Evolutionary conservation across 2,888 invertebrate species (phyloP), one percentile per base, ranked within the genome.

Genomic region (Sialis fuliginosa): DNA sequence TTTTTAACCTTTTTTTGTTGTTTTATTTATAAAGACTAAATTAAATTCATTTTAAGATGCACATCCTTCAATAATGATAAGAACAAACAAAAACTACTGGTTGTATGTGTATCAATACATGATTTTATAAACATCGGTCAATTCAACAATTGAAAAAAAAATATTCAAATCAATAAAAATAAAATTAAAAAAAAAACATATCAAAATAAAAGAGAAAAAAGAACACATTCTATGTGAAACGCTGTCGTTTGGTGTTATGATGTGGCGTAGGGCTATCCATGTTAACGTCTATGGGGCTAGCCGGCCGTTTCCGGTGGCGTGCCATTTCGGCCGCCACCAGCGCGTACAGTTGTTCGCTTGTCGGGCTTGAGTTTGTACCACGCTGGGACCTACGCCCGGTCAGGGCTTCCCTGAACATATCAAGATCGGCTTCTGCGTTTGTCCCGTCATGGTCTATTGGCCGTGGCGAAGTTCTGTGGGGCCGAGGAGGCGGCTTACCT

Each of bases 201-300:
- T 22, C 22, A 22, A 22, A 22, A 22, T 22, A 22, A 22, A 22
- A 4, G 22, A 22, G 22, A 22, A 22, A 22, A 22, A 22, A 22
- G 22, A 22, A 22, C 22, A 22, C 22, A 22, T 22, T 22, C 47
- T 47, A 47, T 42, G 42, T 47, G 35, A 39, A 47, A 47, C 47
- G 47, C 30, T 47, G 47, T 35, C 47, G 47, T 47, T 47, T 47
- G 8, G 45, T 32, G 30, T 39, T 37, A 35, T 47, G 42, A 30
- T 45, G 45, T n/a, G 22, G 44, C 13, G 47, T 47, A 8, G 47
- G 47, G 32, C 47, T 47, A 31, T 47, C 47, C 47, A 47, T 47
- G 8, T 37, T 47, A n/a, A 47, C 47, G 34, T 47, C 47, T 6
- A 31, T 33, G 12, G 42, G 47, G 34, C 42, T 42, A 6, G 42